phyloP scores from a whole-genome alignment of 2,797 vertebrate genomes.

The Calcarius lapponicus region DNA sequence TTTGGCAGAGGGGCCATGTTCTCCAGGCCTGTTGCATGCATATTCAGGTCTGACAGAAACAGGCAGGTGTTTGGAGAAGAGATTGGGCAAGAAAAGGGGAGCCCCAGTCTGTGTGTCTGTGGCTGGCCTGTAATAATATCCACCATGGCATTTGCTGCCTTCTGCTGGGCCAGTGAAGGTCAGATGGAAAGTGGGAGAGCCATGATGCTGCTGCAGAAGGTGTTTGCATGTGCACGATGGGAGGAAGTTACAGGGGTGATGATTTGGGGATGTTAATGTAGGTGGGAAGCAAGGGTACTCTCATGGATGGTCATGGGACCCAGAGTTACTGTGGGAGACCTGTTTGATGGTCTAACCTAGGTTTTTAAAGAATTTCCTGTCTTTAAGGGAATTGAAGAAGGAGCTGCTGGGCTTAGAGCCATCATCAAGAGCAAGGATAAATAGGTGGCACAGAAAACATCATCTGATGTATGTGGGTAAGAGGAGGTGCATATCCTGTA shows the following conservation, averaged over 20 bases:
- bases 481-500: background rate
- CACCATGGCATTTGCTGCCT: background rate
- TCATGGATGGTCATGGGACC: background rate
- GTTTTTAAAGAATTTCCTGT: background rate
- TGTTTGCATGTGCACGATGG: background rate
- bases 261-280: background rate
- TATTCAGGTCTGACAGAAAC: background rate
- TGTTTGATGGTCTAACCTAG: background rate
- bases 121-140: background rate
- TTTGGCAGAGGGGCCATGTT: background rate
- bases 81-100: background rate
- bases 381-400: background rate
- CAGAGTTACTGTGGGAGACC: background rate
- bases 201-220: fast-evolving
- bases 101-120: background rate
- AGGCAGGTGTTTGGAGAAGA: background rate
- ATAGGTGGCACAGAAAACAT: background rate
- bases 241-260: fast-evolving
- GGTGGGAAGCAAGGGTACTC: background rate
- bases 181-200: background rate
- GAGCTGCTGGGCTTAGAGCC: background rate
- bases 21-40: background rate
- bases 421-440: background rate
- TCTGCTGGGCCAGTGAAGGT: background rate
- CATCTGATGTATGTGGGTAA: background rate